phyloP scores from a whole-genome alignment of 2,797 vertebrate genomes.

The Gephyroberyx darwinii region DNA sequence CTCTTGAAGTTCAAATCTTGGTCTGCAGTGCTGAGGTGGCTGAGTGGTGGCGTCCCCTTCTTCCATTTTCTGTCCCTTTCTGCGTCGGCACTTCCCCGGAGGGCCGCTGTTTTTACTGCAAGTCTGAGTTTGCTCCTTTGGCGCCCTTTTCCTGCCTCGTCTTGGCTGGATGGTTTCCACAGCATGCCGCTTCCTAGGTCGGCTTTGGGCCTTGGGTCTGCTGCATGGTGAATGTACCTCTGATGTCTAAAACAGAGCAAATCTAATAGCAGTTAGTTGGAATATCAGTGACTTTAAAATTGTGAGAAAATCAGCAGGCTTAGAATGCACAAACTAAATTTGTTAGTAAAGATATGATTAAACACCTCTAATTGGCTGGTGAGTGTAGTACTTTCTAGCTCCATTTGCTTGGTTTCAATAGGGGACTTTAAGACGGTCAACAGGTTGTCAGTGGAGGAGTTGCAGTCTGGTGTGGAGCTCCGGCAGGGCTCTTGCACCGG shows the following conservation, averaged over 20 bases:
- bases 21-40: constrained; percentile 28
- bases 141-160: constrained; percentile 18
- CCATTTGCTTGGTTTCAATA: constrained; percentile 1
- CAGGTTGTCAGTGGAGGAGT: constrained; percentile 6
- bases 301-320: neutral
- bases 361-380: constrained; percentile 43
- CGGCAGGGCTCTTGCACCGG: neutral
- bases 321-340: neutral
- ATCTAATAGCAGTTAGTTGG: neutral
- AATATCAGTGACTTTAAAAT: neutral
- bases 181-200: neutral
- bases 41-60: constrained; percentile 1
- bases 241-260: constrained; percentile 50
- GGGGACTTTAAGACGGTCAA: constrained; percentile 7
- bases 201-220: constrained; percentile 17
- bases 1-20: constrained; percentile 59
- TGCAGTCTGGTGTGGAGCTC: constrained; percentile 59
- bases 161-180: neutral
- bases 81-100: constrained; percentile 23
- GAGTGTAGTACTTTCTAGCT: constrained; percentile 6
- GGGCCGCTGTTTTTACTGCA: neutral
- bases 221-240: constrained; percentile 19
- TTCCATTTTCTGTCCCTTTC: constrained; percentile 21
- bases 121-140: neutral
- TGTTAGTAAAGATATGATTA: neutral